Conservation (phyloP, 2,797 vertebrate species). For the Coendou prehensilis region DNA sequence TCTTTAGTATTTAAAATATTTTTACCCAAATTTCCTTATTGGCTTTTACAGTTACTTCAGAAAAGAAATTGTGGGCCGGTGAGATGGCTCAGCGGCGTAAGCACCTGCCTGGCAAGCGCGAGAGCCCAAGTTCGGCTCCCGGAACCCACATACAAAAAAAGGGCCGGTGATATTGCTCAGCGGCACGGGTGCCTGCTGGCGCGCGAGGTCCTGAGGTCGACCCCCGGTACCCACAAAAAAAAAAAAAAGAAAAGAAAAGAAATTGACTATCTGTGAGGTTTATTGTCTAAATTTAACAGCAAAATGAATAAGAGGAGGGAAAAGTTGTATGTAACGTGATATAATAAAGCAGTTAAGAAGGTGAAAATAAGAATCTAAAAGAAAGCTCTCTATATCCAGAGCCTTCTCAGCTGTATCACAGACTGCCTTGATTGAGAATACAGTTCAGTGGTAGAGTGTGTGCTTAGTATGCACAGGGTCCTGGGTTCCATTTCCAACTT, state of each 20-base stretch:
- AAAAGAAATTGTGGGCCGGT: not conserved
- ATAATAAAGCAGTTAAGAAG: conserved; percentile 5
- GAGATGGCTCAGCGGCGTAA: too few relatives aligned
- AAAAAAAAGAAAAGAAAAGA: not conserved
- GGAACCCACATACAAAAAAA: too few relatives aligned
- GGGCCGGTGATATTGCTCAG: too few relatives aligned
- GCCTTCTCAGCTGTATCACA: conserved; percentile 3
- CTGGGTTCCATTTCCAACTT: too few relatives aligned
- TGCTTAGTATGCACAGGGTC: not conserved
- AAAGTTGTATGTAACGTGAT: not conserved
- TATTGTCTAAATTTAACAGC: conserved; percentile 25
- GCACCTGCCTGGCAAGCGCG: too few relatives aligned
- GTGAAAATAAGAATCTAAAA: conserved; percentile 53
- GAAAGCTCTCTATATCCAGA: not conserved
- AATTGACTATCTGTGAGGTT: not conserved
- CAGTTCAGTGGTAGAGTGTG: not conserved
- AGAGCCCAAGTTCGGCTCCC: too few relatives aligned
- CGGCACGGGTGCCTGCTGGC: too few relatives aligned
- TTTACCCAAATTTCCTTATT: conserved; percentile 47
- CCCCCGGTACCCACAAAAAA: too few relatives aligned
- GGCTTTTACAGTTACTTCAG: conserved; percentile 23
- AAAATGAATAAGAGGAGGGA: conserved; percentile 36
- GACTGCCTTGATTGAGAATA: not conserved
- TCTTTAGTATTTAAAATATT: conserved; percentile 49
- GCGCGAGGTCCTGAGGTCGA: too few relatives aligned